Evolutionary conservation across 1,140 invertebrate genomes (phyloP), one percentile per base, ranked within the genome.

Genomic region (Drosophila tsacasi): DNA sequence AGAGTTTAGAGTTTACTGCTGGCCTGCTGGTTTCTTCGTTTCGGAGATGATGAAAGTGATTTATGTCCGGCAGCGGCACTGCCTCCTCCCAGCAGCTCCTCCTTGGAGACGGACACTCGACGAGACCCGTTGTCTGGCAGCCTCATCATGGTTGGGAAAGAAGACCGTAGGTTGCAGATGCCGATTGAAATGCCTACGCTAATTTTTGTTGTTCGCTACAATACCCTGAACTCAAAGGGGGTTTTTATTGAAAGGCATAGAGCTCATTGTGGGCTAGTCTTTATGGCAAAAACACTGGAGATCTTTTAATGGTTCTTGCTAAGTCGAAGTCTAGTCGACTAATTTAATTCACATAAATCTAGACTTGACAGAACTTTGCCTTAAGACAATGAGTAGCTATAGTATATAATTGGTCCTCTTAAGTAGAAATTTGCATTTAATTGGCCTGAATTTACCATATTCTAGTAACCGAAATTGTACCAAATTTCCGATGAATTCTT

Each of bases 21-120:
- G 54, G 46, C 71, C 52, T 30, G 58, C 44, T 37, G 50, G 57
- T 46, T 46, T 9, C 13, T 52, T 52, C 27, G 32, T 66, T 35
- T 60, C 50, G 50, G 21, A 17, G 83, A 86, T 86, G 83, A 85
- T 81, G 78, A 86, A 86, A 86, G 83, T 86, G 83, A 87, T 86
- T 86, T 86, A 87, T 60, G 80, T 75, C 75, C 75, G 55, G 64
- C 75, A 68, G 23, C n/a, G 59, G 59, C 50, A 76, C 44, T 74
- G 69, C 63, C 69, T 58, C 50, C 63, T 46, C 57, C 50, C 8
- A 7, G 0, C 57, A 42, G 57, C 58, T 37, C 47, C 61, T 23
- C 37, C 25, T 12, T 25, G 63, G 30, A 44, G 47, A 64, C 66
- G 63, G 30, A 44, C 39, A 64, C 66, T 35, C 39, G 4, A 27